phyloP scores from a whole-genome alignment of 2,113 vertebrate species.

The Syngnathus typhle region DNA sequence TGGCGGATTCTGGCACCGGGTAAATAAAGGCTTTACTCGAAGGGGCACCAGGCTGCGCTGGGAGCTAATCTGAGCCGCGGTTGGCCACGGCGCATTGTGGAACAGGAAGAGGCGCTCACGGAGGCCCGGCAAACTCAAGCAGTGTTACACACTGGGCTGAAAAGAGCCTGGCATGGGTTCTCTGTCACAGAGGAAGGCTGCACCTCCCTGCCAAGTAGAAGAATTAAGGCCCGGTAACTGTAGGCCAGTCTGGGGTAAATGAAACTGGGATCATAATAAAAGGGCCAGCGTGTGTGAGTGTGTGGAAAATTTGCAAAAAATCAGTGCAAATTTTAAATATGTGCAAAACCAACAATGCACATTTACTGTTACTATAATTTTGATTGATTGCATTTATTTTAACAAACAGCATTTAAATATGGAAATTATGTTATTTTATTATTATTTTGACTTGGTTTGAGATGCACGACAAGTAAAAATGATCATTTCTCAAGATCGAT shows the following conservation, averaged over 20 bases:
- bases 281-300: conserved; percentile 1
- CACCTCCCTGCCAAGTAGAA: conserved; percentile 60
- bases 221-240: conserved; percentile 58
- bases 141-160: conserved; percentile 61
- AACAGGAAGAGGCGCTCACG: conserved; percentile 60
- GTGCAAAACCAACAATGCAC: not conserved
- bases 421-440: not conserved
- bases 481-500: not conserved
- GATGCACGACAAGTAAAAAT: not conserved
- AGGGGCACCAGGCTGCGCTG: conserved; percentile 54
- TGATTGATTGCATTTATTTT: not conserved
- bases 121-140: conserved; percentile 58
- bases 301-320: not conserved
- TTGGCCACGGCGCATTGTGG: conserved; percentile 52
- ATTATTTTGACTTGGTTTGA: not conserved
- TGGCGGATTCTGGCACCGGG: conserved; percentile 36
- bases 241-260: conserved; percentile 44
- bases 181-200: conserved; percentile 53
- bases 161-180: conserved; percentile 60
- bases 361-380: not conserved
- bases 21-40: conserved; percentile 28
- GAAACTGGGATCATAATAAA: conserved; percentile 10
- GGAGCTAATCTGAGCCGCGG: conserved; percentile 61
- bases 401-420: not conserved
- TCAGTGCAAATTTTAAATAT: not conserved